Evolutionary conservation across 2,888 invertebrate species (phyloP), one percentile per base, ranked within the genome.

Genomic region (Trichopria drosophilae): DNA sequence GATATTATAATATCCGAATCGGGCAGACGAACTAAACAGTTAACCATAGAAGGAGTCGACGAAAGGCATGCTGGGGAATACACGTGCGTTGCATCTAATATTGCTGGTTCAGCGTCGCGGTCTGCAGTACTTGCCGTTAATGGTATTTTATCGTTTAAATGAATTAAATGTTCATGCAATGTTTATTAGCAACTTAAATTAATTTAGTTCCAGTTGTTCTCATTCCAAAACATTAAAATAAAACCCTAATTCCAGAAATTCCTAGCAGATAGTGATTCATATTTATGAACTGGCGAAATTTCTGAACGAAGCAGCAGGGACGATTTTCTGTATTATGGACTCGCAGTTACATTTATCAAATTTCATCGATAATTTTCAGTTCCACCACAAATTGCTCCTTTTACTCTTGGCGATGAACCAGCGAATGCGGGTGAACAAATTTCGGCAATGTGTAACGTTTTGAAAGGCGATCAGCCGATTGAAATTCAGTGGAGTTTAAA

Each of bases 371-470:
- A n/a, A n/a, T n/a, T 72, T 70, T 55, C 69, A 80, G 79, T 79
- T 62, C 73, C 80, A 53, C 82, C 83, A 19, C 79, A 79, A 68
- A 81, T 83, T 64, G 71, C 78, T 44, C 80, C 81, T 37, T 83
- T 84, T 63, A 75, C 78, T 45, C 81, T 83, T 66, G 79, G 80
- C 49, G 81, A 82, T 53, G 77, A 78, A 31, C 75, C 79, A 22
- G 74, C 80, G 22, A 87, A 88, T 73, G 86, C 86, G 60, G 87
- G 87, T 67, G 89, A 90, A 75, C 82, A 85, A 69, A 84, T 85
- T 51, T 82, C 86, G 60, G 80, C 83, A 18, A 83, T 82, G 56
- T 88, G 88, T 69, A 81, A 85, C 42, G 81, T 86, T 42, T 80
- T 81, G 44, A 87, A 88, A 73, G 88, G 88, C 28, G 88, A 88